A percentile compares a stretch with the other conserved stretches of the same genome.
phyloP scores from a whole-genome alignment of 2,888 invertebrate genomes.

The Philereme transversata region DNA sequence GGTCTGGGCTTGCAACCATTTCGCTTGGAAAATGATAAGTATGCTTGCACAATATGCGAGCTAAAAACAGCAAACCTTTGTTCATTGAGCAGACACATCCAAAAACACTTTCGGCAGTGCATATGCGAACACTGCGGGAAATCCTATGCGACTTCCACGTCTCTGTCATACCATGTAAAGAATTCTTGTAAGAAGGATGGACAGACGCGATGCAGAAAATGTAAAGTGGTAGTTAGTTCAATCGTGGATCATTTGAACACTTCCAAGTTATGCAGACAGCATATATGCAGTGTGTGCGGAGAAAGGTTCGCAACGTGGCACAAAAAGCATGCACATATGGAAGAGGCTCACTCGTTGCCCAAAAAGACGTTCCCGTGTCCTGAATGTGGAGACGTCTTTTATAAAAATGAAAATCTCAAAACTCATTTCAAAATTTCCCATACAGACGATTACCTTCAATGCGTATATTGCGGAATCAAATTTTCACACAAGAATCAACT shows the following conservation, averaged over 20 bases:
- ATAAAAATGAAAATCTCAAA: slow-evolving; percentile 48
- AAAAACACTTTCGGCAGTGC: slow-evolving; percentile 58
- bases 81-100: slow-evolving; percentile 59
- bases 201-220: slow-evolving; percentile 47
- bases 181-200: slow-evolving; percentile 43
- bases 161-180: slow-evolving; percentile 51
- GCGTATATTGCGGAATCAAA: slow-evolving; percentile 61
- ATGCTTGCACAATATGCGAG: slow-evolving; percentile 55
- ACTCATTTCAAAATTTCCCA: slow-evolving; percentile 61
- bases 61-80: slow-evolving; percentile 52
- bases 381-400: slow-evolving; percentile 54
- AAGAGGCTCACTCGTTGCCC: slow-evolving; percentile 51
- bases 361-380: slow-evolving; percentile 58
- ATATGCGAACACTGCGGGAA: slow-evolving; percentile 67
- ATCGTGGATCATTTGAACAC: slow-evolving; percentile 53
- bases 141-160: slow-evolving; percentile 54
- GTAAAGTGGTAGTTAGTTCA: slow-evolving; percentile 52
- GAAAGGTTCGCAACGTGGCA: slow-evolving; percentile 54
- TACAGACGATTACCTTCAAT: slow-evolving; percentile 54
- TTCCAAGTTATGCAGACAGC: slow-evolving; percentile 53
- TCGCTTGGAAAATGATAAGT: slow-evolving; percentile 45
- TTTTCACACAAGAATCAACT: slow-evolving; percentile 70
- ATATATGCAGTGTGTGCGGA: slow-evolving; percentile 57
- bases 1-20: slow-evolving; percentile 63
- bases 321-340: slow-evolving; percentile 53